Base-by-base conservation (phyloP, 1,140 invertebrate species). In the Aphidius ervi region DNA sequence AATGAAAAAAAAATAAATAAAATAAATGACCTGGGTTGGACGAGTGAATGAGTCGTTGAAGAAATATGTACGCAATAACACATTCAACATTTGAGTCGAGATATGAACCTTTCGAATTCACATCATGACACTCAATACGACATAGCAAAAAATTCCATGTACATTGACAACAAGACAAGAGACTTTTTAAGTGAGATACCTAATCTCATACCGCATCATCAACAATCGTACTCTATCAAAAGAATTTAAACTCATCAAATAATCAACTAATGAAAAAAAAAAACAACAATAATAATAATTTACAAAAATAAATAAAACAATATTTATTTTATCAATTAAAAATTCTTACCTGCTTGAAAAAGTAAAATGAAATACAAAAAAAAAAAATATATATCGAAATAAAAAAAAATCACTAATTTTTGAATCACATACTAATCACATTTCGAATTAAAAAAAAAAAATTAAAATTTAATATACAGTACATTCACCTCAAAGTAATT, bases 401-500 rank as follows among this genome's bases (percentile, higher is more conserved):
- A 31, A 31, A 23, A 37, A 40, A 37, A 37, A 16, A 16, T 56
- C 9, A 37, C 16, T 20, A 56, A 20, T 39, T 47, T 31, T 8
- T 16, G 16, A 16, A 16, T 39, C 45, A 57, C 42, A 10, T n/a
- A 53, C n/a, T 9, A 53, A 9, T 53, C 10, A 37, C 40, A 23
- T 31, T 37, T 2, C 16, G 16, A 16, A 16, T 16, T 16, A 16
- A 6, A 37, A 8, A 45, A 57, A 40, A 42, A 40, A 40, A 10
- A 31, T 31, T 9, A 47, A 6, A 6, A 56, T 6, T 31, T 31
- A 57, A 46, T 10, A 31, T 39, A 16, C 56, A 46, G 56, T 57
- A 57, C 53, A 55, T 55, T 46, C 43, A 55, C 53, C 53, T 55
- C 10, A 20, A 57, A 16, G 47, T 47, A 37, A 47, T 47, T 46